Evolutionary conservation across 2,113 vertebrate species (phyloP).

Genomic region (Ursus arctos): DNA sequence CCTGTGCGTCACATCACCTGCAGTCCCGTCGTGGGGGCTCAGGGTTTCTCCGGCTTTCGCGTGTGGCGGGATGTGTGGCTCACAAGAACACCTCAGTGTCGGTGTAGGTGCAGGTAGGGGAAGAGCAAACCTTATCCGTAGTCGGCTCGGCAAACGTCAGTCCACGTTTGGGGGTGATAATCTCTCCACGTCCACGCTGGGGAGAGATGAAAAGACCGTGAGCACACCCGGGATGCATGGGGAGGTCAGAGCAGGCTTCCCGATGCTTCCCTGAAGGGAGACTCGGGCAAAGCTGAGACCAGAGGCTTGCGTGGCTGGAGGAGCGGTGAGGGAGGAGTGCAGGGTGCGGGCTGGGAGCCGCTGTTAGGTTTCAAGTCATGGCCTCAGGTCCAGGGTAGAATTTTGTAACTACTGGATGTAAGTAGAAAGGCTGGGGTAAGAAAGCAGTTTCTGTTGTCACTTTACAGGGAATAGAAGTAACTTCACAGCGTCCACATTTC

Average conservation of each 20-base stretch:
- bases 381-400: not conserved
- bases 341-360: not conserved
- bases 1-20: fast-evolving
- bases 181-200: no score
- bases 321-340: not conserved
- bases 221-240: fast-evolving
- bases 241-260: not conserved
- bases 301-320: not conserved
- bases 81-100: not conserved
- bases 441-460: not conserved
- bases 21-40: not conserved
- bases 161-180: no score
- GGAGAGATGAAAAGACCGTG: not conserved
- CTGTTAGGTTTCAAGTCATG: not conserved
- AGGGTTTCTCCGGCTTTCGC: not conserved
- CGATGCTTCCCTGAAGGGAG: not conserved
- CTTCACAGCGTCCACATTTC: not conserved
- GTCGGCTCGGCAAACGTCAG: not conserved
- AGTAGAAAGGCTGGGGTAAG: not conserved
- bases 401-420: not conserved
- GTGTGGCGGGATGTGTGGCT: not conserved
- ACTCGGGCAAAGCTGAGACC: not conserved
- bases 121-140: not conserved
- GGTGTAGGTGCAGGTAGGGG: not conserved
- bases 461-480: not conserved